Conservation (phyloP, 1,140 invertebrate species). For the Aporrectodea caliginosa region DNA sequence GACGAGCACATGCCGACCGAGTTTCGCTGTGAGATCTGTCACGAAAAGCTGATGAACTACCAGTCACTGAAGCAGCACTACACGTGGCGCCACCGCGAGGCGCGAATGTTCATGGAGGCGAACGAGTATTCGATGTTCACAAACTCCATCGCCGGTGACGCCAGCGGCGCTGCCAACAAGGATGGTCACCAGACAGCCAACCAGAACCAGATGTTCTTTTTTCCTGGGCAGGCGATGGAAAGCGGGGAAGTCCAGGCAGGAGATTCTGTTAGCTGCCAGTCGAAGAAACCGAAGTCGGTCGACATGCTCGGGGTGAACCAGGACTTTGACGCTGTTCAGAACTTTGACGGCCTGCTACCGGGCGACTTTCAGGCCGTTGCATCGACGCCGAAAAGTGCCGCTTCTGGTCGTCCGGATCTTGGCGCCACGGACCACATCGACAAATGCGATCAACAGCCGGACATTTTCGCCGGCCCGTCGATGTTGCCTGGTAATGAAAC, state of each 20-base stretch:
- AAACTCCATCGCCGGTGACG: not conserved
- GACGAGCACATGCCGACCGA: constrained; percentile 31
- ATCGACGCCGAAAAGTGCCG: not conserved
- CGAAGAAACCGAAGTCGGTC: not conserved
- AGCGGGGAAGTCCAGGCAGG: not conserved
- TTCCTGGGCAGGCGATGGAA: not conserved
- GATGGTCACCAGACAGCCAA: not conserved
- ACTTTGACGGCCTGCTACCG: not conserved
- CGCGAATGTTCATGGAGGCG: constrained; percentile 18
- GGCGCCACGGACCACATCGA: not conserved
- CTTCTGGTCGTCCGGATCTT: not conserved
- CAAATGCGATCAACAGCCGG: not conserved
- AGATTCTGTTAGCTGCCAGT: too few species aligned
- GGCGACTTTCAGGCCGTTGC: not conserved
- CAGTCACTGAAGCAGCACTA: constrained; percentile 32
- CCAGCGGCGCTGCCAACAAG: too few species aligned
- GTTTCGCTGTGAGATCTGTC: constrained; percentile 26
- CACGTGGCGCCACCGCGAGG: constrained; percentile 29
- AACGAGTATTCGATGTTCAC: constrained; percentile 1
- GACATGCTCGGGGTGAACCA: not conserved
- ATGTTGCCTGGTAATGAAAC: not conserved
- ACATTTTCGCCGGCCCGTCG: not conserved
- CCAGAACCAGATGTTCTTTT: not conserved
- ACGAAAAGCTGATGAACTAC: constrained; percentile 32
- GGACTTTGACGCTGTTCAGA: not conserved